Evolutionary conservation across 2,797 vertebrate genomes (phyloP), one percentile per base, ranked within the genome.

Genomic region (Bradypodion pumilum): DNA sequence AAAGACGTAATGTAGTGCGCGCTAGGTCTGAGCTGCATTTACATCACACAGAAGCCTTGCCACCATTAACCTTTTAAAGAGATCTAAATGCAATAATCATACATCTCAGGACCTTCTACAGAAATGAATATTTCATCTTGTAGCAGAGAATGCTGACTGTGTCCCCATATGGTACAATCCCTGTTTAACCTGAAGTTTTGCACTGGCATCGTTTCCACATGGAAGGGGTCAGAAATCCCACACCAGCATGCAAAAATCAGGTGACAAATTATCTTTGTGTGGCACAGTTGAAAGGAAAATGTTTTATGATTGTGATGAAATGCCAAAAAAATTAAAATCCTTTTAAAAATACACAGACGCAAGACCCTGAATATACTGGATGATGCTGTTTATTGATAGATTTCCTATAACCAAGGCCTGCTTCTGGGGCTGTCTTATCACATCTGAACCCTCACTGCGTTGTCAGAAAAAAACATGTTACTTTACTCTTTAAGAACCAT

Each of bases 261-360:
- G 91, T 89, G 88, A 65, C 1, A 86, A 91, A 87, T 72, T 88
- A 86, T 88, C 87, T 89, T 82, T 83, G 83, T 84, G 89, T 90
- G 42, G 8, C 93, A 85, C 2, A 42, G 89, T 78, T 52, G 89
- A 91, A 91, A 82, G 85, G 35, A 93, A 92, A 77, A 79, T 92
- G 84, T 91, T 91, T 92, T 91, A 91, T 92, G 91, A 91, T 92
- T 91, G 83, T 79, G 9, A 82, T 90, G 86, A 79, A 87, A 85
- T 70, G 87, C 89, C 90, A 74, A 89, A 62, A 15, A 91, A 59
- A 94, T 90, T 87, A 87, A 94, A 92, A 32, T 21, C 4, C 3
- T 21, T 32, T 23, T 35, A 40, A 2, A 78, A 7, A 79, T 19
- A 56, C 63, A 56, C 35, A 81, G 23, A 49, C 46, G 12, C 2